A percentile compares a stretch with the other conserved stretches of the same genome.
phyloP scores from a whole-genome alignment of 2,113 vertebrate species.

The Tiliqua scincoides region DNA sequence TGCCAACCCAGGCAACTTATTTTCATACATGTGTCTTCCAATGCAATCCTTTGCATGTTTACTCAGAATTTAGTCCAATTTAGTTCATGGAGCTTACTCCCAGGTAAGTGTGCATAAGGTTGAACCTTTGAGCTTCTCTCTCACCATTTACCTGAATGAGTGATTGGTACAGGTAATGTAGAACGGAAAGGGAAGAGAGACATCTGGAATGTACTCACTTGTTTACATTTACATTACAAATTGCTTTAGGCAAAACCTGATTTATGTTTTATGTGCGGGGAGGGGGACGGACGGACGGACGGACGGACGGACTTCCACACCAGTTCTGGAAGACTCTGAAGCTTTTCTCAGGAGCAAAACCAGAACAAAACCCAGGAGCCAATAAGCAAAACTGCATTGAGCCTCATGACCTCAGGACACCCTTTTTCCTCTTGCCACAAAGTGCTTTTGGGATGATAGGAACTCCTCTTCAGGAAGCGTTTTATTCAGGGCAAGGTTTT shows the following conservation, averaged over 20 bases:
- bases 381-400: conserved; percentile 5
- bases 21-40: not conserved
- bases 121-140: not conserved
- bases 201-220: not conserved
- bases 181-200: not conserved
- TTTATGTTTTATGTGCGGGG: not conserved
- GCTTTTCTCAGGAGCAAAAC: not conserved
- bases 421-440: conserved; percentile 23
- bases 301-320: not conserved
- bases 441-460: not conserved
- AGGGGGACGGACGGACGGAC: too few species aligned
- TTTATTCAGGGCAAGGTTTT: conserved; percentile 22
- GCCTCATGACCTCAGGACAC: not conserved
- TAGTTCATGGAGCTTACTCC: too few species aligned
- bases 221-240: not conserved
- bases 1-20: not conserved
- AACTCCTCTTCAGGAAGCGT: conserved; percentile 24
- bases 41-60: too few species aligned
- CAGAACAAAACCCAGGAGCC: conserved; percentile 17
- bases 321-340: not conserved
- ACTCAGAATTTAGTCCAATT: too few species aligned
- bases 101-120: too few species aligned
- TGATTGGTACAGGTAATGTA: not conserved
- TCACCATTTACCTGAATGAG: not conserved
- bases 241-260: conserved; percentile 1